These are phyloP conservation scores for Diplolepis rosae DNA, from an alignment of 2,888 invertebrate species.

Conservation along the genomic window DNA sequence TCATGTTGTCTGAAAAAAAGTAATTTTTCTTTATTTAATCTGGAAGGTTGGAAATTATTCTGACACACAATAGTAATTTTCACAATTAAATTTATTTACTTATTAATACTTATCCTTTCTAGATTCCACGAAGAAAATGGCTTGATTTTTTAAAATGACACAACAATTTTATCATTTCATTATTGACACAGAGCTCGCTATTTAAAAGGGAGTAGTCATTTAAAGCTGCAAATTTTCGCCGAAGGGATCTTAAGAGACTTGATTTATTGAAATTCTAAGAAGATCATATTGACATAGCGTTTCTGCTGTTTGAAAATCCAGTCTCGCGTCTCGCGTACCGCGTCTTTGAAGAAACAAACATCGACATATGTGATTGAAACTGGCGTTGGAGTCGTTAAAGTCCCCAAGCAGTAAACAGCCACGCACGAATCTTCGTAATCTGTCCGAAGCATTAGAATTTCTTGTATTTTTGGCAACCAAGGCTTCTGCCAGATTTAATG, in stretches of 20 bases:
- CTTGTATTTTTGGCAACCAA: conserved; percentile 18
- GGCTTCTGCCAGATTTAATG: conserved; percentile 2
- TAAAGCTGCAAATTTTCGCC: neutral
- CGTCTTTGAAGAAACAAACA: conserved; percentile 54
- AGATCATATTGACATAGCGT: neutral
- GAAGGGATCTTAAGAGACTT: conserved; percentile 6
- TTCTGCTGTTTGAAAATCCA: conserved; percentile 16
- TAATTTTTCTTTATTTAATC: neutral
- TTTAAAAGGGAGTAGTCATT: neutral
- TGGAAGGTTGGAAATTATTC: neutral
- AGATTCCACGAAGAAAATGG: neutral
- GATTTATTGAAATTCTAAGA: conserved; percentile 28
- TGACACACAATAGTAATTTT: neutral
- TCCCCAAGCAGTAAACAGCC: conserved; percentile 32
- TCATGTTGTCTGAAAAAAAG: neutral
- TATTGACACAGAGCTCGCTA: neutral
- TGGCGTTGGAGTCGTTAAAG: conserved; percentile 46
- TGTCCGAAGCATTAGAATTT: neutral
- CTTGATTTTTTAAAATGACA: neutral
- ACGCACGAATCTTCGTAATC: neutral
- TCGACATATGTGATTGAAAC: conserved; percentile 42
- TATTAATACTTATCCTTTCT: neutral
- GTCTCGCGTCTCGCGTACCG: conserved; percentile 39
- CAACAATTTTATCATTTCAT: neutral
- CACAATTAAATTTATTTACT: neutral